Percentiles rank a stretch among this genome's conserved stretches.
Evolutionary conservation across 2,113 vertebrate species (phyloP).

Genomic region (Phalacrocorax aristotelis): DNA sequence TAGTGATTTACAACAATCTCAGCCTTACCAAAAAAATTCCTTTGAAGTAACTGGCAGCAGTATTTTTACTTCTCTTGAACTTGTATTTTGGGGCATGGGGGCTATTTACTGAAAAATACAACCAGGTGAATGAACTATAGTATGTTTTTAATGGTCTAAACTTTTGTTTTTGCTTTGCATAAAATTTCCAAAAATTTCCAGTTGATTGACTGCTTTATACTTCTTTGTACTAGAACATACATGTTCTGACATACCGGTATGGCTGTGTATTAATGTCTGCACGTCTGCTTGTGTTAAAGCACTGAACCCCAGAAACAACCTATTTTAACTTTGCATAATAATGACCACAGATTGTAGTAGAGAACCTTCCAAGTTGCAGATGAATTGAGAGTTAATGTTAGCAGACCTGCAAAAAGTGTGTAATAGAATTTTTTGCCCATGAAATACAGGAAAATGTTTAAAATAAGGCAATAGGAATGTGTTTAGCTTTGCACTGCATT

Average conservation of each 20-base stretch:
- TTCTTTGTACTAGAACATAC: background rate
- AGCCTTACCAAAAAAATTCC: background rate
- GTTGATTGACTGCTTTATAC: background rate
- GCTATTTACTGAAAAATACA: background rate
- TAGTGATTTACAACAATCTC: background rate
- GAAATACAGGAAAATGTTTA: background rate
- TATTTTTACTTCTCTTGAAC: background rate
- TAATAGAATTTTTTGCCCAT: background rate
- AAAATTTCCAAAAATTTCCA: background rate
- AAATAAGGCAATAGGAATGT: background rate
- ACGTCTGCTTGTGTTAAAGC: background rate
- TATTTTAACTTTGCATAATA: background rate
- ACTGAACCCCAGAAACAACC: background rate
- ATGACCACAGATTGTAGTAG: background rate
- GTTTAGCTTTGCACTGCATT: background rate
- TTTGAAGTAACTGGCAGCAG: background rate
- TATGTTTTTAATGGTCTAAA: background rate
- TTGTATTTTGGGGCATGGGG: background rate
- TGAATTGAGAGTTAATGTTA: background rate
- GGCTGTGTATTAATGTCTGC: background rate
- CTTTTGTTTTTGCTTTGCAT: background rate
- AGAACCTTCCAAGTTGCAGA: background rate
- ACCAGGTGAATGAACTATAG: background rate
- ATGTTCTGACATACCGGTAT: background rate
- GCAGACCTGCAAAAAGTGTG: background rate